Evolutionary conservation across 2,888 invertebrate genomes (phyloP), one percentile per base, ranked within the genome.

Genomic region (Bibio marci): DNA sequence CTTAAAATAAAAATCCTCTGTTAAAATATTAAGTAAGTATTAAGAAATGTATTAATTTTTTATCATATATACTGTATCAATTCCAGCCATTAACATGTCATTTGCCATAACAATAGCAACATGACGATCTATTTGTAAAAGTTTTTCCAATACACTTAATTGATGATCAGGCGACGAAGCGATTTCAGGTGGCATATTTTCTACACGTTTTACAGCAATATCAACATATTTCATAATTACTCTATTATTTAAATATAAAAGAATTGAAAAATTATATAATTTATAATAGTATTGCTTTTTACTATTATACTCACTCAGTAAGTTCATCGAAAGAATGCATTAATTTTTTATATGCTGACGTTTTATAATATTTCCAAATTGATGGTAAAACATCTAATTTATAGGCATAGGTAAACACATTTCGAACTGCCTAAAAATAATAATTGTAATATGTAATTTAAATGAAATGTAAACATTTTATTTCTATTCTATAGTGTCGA

Each of bases 11-110:
- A 30, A n/a, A n/a, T n/a, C n/a, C n/a, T n/a, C n/a, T n/a, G n/a
- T n/a, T n/a, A n/a, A n/a, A n/a, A n/a, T n/a, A n/a, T n/a, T n/a
- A n/a, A n/a, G n/a, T n/a, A n/a, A n/a, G n/a, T n/a, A n/a, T n/a
- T n/a, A n/a, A n/a, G n/a, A n/a, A n/a, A n/a, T n/a, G n/a, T n/a
- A n/a, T n/a, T n/a, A n/a, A n/a, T n/a, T 6, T 22, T 22, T 22
- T 8, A 22, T 6, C 8, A 13, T 38, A 46, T 62, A 63, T 59
- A 83, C 79, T 39, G 80, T 79, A 52, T 81, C 80, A 30, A 77
- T 68, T 40, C 80, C 80, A 33, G 76, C 79, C 35, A 71, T 59
- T 22, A 80, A 49, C 71, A 80, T 71, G 53, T 80, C 80, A 46
- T 72, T 65, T 1, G 73, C 73, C 71, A 79, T 76, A 46, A 73